Evolutionary conservation across 2,888 invertebrate genomes (phyloP).

Genomic region (Drosophila meridionalis): DNA sequence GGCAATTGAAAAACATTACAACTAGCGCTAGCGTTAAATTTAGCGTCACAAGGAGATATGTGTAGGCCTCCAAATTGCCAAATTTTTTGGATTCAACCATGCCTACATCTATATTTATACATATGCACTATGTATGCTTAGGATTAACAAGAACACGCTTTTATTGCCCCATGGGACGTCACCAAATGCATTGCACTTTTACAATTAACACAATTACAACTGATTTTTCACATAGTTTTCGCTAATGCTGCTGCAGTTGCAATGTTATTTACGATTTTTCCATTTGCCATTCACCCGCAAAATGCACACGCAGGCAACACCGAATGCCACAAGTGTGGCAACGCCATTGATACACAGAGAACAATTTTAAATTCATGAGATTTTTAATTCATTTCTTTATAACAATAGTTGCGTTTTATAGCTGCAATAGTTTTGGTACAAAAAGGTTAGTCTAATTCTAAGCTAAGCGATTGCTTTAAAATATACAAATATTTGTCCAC

Average conservation of each 20-base stretch:
- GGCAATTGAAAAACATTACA: slow-evolving; percentile 88
- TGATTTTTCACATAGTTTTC: slow-evolving; percentile 51
- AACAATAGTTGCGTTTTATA: slow-evolving; percentile 27
- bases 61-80: slow-evolving; percentile 66
- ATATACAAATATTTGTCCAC: slow-evolving; percentile 39
- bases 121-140: slow-evolving; percentile 52
- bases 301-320: slow-evolving; percentile 48
- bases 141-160: slow-evolving; percentile 30
- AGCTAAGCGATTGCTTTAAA: slow-evolving; percentile 35
- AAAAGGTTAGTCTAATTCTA: slow-evolving; percentile 24
- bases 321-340: slow-evolving; percentile 29
- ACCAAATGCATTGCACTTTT: slow-evolving; percentile 55
- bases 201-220: slow-evolving; percentile 35
- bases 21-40: slow-evolving; percentile 84
- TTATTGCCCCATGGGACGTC: slow-evolving; percentile 28
- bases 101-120: slow-evolving; percentile 36
- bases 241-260: slow-evolving; percentile 46
- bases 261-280: slow-evolving; percentile 63
- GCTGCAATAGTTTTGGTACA: slow-evolving; percentile 49
- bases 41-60: slow-evolving; percentile 81
- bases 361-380: slow-evolving; percentile 30
- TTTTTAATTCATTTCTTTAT: slow-evolving; percentile 31
- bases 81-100: slow-evolving; percentile 66
- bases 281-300: slow-evolving; percentile 50
- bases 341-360: slow-evolving; percentile 29